These are phyloP conservation scores for Cercopithecus petaurista DNA, from an alignment of 2,797 vertebrate species.

Conservation along the genomic window DNA sequence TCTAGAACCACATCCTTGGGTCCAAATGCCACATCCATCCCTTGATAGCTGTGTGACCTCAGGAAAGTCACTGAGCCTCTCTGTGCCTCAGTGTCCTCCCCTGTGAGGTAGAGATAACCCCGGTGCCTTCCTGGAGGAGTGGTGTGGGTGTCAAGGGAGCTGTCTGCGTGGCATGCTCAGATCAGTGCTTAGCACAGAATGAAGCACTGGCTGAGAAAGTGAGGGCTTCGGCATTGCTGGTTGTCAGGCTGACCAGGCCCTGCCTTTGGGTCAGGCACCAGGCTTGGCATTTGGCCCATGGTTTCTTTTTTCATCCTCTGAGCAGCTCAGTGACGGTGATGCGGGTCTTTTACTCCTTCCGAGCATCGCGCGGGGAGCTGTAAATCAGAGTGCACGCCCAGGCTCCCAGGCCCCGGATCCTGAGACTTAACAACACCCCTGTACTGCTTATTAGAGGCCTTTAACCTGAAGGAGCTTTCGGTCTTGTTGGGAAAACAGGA, in stretches of 20 bases:
- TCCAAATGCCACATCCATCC: not conserved
- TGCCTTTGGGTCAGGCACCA: not conserved
- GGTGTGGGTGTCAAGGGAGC: not conserved
- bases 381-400: accelerated
- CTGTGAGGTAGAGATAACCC: not conserved
- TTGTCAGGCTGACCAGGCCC: not conserved
- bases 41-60: not conserved
- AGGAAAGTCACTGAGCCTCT: not conserved
- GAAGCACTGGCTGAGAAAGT: not conserved
- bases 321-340: not conserved
- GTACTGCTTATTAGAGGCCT: not conserved
- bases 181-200: accelerated
- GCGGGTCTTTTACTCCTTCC: not conserved
- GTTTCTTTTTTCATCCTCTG: not conserved
- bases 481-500: not conserved
- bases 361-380: accelerated
- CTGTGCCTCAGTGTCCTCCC: not conserved
- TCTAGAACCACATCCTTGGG: not conserved
- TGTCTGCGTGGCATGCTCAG: accelerated
- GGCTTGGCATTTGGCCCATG: accelerated
- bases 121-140: not conserved
- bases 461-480: not conserved
- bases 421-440: not conserved
- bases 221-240: accelerated
- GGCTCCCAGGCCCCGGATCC: not conserved